Evolutionary conservation across 1,140 invertebrate species (phyloP).

Genomic region (Lepidostoma basale): DNA sequence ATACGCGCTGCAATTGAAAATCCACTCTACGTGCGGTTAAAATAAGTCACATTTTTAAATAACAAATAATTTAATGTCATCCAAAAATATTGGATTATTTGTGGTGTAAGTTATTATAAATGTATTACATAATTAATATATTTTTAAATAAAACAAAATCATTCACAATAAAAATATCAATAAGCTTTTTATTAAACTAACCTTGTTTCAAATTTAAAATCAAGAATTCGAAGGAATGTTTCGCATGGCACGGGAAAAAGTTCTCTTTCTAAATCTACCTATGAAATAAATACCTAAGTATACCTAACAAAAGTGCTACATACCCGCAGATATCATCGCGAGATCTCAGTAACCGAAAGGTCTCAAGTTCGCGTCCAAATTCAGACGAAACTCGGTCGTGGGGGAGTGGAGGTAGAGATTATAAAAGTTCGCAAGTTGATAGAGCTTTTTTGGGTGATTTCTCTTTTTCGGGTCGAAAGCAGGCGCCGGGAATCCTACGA

Average conservation of each 20-base stretch:
- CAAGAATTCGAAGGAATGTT: too few species aligned
- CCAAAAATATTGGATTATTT: too few species aligned
- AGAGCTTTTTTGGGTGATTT: conserved; percentile 41
- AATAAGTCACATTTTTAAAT: too few species aligned
- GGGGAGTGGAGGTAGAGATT: neutral
- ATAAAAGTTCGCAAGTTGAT: conserved; percentile 4
- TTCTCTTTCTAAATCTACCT: conserved; percentile 47
- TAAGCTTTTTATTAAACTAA: too few species aligned
- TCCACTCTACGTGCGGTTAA: too few species aligned
- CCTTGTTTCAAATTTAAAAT: too few species aligned
- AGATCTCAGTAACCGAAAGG: conserved; percentile 8
- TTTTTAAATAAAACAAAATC: too few species aligned
- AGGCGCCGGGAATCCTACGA: conserved; percentile 46
- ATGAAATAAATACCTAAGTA: conserved; percentile 46
- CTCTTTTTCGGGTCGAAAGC: conserved; percentile 43
- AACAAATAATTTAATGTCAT: too few species aligned
- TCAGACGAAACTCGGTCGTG: neutral
- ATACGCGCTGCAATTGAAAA: too few species aligned
- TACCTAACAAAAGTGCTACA: conserved; percentile 44
- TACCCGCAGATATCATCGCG: conserved; percentile 44
- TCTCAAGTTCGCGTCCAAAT: conserved; percentile 5
- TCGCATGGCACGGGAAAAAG: conserved; percentile 34
- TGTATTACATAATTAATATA: too few species aligned
- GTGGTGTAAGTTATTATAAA: too few species aligned
- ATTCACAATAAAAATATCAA: too few species aligned